These are phyloP conservation scores for Nothoprocta pentlandii DNA, from an alignment of 2,113 vertebrate species.

Conservation along the genomic window DNA sequence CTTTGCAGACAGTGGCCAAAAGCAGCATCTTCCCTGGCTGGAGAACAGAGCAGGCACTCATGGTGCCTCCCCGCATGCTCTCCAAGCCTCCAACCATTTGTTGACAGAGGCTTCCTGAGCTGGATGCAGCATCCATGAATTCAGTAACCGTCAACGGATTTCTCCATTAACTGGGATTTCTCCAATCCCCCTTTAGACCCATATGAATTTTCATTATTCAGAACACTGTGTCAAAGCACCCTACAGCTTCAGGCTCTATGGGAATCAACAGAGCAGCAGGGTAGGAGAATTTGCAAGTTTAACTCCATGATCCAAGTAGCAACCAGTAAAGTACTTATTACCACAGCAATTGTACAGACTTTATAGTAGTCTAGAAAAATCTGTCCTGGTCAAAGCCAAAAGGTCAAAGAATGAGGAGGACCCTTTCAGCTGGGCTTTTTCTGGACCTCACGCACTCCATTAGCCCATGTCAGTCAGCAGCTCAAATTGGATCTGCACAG, in stretches of 20 bases:
- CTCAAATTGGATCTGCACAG: constrained; percentile 25
- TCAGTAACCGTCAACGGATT: neutral
- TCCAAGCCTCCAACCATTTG: constrained; percentile 37
- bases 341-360: neutral
- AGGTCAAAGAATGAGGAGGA: constrained; percentile 14
- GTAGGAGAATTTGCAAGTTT: neutral
- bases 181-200: neutral
- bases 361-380: neutral
- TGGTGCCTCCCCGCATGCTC: neutral
- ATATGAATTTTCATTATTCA: neutral
- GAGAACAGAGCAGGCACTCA: neutral
- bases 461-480: constrained; percentile 32
- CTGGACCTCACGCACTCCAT: constrained; percentile 11
- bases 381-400: neutral
- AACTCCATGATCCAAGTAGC: neutral
- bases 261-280: neutral
- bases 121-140: neutral
- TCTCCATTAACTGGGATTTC: neutral
- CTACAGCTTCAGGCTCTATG: neutral
- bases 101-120: constrained; percentile 12
- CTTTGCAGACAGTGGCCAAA: neutral
- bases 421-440: constrained; percentile 32
- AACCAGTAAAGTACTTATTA: neutral
- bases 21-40: neutral
- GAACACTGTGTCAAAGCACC: neutral